phyloP scores from a whole-genome alignment of 2,113 vertebrate genomes.

The Pterocles gutturalis region DNA sequence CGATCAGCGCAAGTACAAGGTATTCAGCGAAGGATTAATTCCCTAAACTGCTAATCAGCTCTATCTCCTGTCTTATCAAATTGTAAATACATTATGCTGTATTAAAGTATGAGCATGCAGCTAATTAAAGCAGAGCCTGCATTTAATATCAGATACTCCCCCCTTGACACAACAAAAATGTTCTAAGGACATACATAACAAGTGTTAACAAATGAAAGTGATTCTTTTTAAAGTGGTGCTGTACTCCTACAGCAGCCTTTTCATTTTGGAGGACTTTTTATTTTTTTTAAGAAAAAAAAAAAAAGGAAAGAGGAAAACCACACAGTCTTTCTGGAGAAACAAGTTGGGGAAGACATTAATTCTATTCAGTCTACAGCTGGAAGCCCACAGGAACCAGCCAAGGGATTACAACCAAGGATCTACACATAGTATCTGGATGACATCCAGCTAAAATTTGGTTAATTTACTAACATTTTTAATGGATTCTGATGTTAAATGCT shows the following conservation, averaged over 20 bases:
- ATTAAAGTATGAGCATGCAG: conserved; percentile 42
- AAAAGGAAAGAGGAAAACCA: not conserved
- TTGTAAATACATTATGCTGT: conserved; percentile 66
- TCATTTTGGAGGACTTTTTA: not conserved
- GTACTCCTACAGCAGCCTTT: not conserved
- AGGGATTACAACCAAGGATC: not conserved
- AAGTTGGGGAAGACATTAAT: not conserved
- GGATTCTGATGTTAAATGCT: conserved; percentile 8
- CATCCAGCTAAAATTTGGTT: not conserved
- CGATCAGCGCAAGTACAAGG: conserved; percentile 19
- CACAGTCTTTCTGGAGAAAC: not conserved
- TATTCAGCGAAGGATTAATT: conserved; percentile 58
- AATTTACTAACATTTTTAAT: conserved; percentile 3
- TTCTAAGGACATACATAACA: not conserved
- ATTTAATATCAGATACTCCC: conserved; percentile 46
- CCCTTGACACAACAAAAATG: not conserved
- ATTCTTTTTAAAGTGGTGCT: not conserved
- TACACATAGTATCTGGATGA: not conserved
- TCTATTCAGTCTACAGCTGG: not conserved
- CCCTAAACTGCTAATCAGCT: conserved; percentile 44
- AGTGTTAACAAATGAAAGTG: conserved; percentile 30
- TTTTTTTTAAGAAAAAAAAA: not conserved
- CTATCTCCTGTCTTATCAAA: conserved; percentile 63
- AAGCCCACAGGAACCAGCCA: not conserved
- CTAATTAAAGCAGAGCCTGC: conserved; percentile 47